These are phyloP conservation scores for Potorous gilbertii DNA, from an alignment of 2,797 vertebrate genomes.

Conservation along the genomic window DNA sequence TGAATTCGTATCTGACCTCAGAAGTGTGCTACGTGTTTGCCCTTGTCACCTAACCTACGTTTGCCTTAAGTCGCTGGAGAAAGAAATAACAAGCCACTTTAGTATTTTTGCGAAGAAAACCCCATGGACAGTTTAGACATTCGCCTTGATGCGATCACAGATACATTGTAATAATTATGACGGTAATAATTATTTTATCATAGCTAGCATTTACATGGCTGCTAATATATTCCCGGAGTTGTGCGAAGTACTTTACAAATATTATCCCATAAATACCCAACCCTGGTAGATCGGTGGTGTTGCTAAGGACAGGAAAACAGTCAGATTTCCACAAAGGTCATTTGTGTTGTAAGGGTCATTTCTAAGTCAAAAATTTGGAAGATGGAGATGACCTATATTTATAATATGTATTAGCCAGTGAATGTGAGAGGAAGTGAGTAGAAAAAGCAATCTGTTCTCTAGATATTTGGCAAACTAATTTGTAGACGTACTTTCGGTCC, in stretches of 20 bases:
- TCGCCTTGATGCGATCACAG: background rate
- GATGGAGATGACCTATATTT: conserved; percentile 6
- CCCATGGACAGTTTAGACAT: background rate
- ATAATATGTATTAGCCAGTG: background rate
- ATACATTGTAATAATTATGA: background rate
- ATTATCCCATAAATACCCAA: background rate
- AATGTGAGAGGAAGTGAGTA: background rate
- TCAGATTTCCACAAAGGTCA: background rate
- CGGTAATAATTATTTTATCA: background rate
- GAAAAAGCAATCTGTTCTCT: background rate
- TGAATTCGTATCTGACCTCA: background rate
- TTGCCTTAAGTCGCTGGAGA: background rate
- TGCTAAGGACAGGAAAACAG: background rate
- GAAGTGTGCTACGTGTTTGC: background rate
- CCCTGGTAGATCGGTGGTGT: background rate
- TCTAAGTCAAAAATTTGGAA: background rate
- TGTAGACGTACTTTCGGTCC: background rate
- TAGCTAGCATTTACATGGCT: background rate
- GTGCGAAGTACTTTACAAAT: background rate
- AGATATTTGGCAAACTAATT: conserved; percentile 15
- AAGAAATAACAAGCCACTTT: background rate
- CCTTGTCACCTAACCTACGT: background rate
- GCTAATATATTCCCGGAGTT: background rate
- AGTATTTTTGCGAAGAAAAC: background rate
- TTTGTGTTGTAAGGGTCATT: background rate